Evolutionary conservation across 2,888 invertebrate genomes (phyloP).

Genomic region (Miltochrista miniata): DNA sequence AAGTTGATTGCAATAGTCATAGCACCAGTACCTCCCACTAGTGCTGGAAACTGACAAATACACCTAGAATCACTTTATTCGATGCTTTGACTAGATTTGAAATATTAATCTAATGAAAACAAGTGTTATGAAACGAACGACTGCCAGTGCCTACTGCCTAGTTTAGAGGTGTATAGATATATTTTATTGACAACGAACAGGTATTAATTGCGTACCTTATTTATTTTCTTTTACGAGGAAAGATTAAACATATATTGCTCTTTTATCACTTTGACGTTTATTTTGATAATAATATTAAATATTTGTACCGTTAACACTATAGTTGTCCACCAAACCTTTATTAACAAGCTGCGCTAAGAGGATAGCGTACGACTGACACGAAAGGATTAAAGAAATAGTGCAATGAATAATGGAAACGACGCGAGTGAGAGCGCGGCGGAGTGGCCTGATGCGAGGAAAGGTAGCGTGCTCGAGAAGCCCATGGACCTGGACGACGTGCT

Average conservation of each 20-base stretch:
- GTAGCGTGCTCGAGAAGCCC: conserved; percentile 15
- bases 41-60: no score
- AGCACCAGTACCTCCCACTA: no score
- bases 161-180: no score
- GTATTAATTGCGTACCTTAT: background rate
- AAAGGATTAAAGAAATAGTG: background rate
- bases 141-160: no score
- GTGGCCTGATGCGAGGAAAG: background rate
- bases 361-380: background rate
- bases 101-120: no score
- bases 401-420: conserved; percentile 14
- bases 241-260: conserved; percentile 2
- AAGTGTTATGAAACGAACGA: no score
- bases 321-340: background rate
- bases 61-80: no score
- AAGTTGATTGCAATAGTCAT: no score
- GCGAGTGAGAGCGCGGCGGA: conserved; percentile 9
- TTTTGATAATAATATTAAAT: background rate
- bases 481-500: conserved; percentile 79
- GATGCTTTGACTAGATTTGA: no score
- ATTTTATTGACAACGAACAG: no score
- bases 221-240: background rate
- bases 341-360: no score
- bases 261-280: background rate
- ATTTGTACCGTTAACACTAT: background rate